Evolutionary conservation across 2,888 invertebrate genomes (phyloP), one percentile per base, ranked within the genome.

Genomic region (Cataglyphis cursor): DNA sequence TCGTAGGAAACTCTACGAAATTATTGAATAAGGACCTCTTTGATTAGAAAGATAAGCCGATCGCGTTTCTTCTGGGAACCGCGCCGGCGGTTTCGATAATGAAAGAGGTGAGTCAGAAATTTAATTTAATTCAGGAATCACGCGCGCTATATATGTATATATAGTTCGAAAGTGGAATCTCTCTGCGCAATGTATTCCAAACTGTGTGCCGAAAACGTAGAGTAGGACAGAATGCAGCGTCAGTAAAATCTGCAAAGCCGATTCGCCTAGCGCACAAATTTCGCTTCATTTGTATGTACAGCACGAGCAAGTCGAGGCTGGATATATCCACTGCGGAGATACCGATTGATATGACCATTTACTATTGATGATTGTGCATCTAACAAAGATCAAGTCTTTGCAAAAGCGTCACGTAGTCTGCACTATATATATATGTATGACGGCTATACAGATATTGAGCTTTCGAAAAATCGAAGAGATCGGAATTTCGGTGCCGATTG

Each of bases 191-290:
- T 59, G 15, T 28, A 28, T 38, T 18, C 48, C 3, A 12, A 73
- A 57, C 12, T 31, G 61, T 38, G 57, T 59, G 2, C 51, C 44
- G 21, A 35, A 75, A 75, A 44, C 1, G 73, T 21, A 21, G 35
- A 6, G n/a, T 24, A 18, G 75, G 12, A 48, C 21, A 10, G 8
- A 64, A 65, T 21, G 31, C 64, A 35, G n/a, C 41, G 48, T 51
- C 65, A 64, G 66, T 51, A 38, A 75, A 75, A 75, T 65, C 48
- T 65, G 38, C 51, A 75, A 75, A 75, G 24, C 31, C 61, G 44
- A 75, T 75, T 75, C 44, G 15, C 15, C 28, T 64, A n/a, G 38
- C 41, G 15, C 64, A 38, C 12, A 51, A 51, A 51, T 38, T 35
- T 75, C 66, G n/a, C 51, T 38, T 65, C 35, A 75, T 51, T 75